Conservation (phyloP, 2,888 invertebrate genomes). For the Aspidiotus destructor region DNA sequence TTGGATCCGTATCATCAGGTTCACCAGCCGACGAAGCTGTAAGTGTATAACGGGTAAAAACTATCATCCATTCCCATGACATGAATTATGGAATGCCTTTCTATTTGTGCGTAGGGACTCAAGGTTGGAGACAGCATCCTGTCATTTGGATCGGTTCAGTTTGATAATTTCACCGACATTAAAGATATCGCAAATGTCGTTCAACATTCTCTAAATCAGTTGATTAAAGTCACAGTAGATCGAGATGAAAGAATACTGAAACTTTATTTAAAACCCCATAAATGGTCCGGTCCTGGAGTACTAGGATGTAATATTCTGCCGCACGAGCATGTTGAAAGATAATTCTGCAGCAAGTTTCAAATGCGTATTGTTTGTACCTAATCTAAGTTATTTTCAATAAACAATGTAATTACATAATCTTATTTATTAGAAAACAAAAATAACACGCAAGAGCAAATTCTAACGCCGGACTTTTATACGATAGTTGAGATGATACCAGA, state of each 20-base stretch:
- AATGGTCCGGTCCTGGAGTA: slow-evolving; percentile 28
- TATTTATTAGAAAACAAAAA: background rate
- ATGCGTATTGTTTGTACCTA: background rate
- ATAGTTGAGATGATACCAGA: slow-evolving; percentile 66
- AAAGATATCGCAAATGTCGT: slow-evolving; percentile 22
- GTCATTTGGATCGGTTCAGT: slow-evolving; percentile 23
- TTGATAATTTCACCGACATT: slow-evolving; percentile 16
- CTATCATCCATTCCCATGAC: background rate
- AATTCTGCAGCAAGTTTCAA: background rate
- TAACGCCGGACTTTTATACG: slow-evolving; percentile 54
- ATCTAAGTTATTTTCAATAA: too few species aligned
- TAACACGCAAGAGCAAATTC: background rate
- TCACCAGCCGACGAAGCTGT: slow-evolving; percentile 33
- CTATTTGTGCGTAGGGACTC: slow-evolving; percentile 16
- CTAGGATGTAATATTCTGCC: slow-evolving; percentile 29
- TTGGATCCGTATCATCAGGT: slow-evolving; percentile 8
- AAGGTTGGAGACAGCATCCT: slow-evolving; percentile 19
- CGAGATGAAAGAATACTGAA: slow-evolving; percentile 10
- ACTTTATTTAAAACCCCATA: slow-evolving; percentile 24
- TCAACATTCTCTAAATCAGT: slow-evolving; percentile 24
- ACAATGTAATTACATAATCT: background rate
- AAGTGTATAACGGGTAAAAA: background rate
- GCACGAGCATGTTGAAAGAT: slow-evolving; percentile 26
- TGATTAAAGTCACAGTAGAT: slow-evolving; percentile 10
- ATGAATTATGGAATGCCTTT: background rate